Conservation (phyloP, 2,113 vertebrate species). For the Gulo gulo region DNA sequence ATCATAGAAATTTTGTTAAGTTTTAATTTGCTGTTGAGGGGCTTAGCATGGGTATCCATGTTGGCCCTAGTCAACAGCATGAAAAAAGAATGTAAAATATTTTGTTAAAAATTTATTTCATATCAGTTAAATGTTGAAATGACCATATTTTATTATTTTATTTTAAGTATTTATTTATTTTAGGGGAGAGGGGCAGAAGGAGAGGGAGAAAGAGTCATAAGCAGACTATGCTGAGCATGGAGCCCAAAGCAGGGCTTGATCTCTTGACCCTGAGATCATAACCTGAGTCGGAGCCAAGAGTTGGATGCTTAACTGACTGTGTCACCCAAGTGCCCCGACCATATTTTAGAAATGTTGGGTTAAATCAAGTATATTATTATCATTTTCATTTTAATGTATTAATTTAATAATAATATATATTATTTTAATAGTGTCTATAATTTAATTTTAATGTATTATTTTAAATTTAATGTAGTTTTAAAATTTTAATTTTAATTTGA, state of each 20-base stretch:
- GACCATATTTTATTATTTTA: neutral
- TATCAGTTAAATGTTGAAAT: constrained; percentile 11
- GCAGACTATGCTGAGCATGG: neutral
- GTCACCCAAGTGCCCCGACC: neutral
- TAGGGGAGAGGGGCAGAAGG: neutral
- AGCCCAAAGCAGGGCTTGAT: neutral
- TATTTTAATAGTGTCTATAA: neutral
- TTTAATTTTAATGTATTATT: no score
- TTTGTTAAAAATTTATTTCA: neutral
- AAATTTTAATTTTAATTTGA: no score
- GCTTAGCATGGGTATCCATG: neutral
- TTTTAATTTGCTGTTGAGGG: neutral
- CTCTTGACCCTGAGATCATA: neutral
- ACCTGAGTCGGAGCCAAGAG: neutral
- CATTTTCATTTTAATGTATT: neutral
- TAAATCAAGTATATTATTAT: neutral
- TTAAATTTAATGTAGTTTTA: no score
- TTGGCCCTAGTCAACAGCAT: neutral
- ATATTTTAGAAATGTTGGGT: neutral
- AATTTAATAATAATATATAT: no score
- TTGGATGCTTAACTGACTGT: neutral
- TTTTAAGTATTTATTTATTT: neutral
- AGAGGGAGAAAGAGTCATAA: neutral
- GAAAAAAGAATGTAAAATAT: neutral
- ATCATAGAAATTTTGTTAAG: neutral